Conservation (phyloP, 2,888 invertebrate species). For the Andrena dorsata region DNA sequence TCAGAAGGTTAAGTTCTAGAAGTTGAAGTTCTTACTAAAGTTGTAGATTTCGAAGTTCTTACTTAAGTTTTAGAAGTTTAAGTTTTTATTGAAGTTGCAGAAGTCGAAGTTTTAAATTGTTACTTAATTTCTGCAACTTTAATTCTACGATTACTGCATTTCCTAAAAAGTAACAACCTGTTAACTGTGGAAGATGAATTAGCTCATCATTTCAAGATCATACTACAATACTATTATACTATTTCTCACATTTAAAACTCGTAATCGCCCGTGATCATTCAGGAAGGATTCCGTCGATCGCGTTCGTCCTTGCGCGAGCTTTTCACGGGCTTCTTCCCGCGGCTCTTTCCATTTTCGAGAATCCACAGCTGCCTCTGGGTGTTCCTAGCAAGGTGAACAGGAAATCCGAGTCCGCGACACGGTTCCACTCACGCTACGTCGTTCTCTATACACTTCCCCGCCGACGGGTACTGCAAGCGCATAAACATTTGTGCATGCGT, state of each 20-base stretch:
- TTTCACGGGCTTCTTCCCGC: background rate
- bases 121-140: too few species aligned
- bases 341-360: constrained; percentile 55
- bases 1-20: too few species aligned
- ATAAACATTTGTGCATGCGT: background rate
- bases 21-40: too few species aligned
- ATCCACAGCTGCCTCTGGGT: constrained; percentile 7
- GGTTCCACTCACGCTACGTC: constrained; percentile 30
- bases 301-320: constrained; percentile 19
- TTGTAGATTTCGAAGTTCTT: too few species aligned
- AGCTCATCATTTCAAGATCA: too few species aligned
- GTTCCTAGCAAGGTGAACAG: constrained; percentile 61
- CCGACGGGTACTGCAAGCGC: constrained; percentile 8
- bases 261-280: constrained; percentile 7
- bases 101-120: too few species aligned
- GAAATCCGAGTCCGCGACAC: constrained; percentile 59
- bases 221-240: too few species aligned
- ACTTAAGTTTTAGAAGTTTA: too few species aligned
- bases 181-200: too few species aligned
- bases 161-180: too few species aligned
- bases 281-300: background rate
- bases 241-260: background rate
- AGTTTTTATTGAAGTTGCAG: too few species aligned
- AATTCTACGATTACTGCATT: too few species aligned
- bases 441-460: constrained; percentile 30